phyloP scores from a whole-genome alignment of 2,113 vertebrate genomes.

The Dinomys branickii region DNA sequence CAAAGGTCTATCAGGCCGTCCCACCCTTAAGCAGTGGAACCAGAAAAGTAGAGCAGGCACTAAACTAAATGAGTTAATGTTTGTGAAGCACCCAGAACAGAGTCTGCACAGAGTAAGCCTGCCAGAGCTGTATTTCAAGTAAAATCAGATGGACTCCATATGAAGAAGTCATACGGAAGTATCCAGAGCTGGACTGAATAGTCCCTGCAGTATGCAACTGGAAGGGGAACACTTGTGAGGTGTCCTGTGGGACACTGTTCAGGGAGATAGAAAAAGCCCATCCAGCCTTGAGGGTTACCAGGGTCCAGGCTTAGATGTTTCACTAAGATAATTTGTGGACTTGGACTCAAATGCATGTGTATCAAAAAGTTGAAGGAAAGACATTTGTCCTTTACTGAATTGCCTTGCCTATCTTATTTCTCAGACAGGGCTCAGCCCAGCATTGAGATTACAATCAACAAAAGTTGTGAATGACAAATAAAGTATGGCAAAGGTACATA shows the following conservation, averaged over 20 bases:
- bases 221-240: no score
- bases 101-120: neutral
- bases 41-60: neutral
- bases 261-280: neutral
- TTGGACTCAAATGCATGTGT: neutral
- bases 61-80: slow-evolving; percentile 49
- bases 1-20: neutral
- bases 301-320: neutral
- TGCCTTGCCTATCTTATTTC: neutral
- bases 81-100: neutral
- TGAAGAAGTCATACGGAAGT: neutral
- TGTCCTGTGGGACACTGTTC: neutral
- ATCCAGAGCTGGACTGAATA: neutral
- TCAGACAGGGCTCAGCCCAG: neutral
- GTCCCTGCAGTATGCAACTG: neutral
- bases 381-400: neutral
- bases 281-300: neutral
- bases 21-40: neutral
- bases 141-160: neutral
- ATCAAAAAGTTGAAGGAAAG: neutral
- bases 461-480: neutral
- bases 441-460: neutral
- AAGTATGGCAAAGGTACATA: neutral
- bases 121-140: neutral
- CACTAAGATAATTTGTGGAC: neutral